A percentile compares a stretch with the other conserved stretches of the same genome.
Conservation (phyloP, 2,888 invertebrate species). For the Oxycera nigricornis region DNA sequence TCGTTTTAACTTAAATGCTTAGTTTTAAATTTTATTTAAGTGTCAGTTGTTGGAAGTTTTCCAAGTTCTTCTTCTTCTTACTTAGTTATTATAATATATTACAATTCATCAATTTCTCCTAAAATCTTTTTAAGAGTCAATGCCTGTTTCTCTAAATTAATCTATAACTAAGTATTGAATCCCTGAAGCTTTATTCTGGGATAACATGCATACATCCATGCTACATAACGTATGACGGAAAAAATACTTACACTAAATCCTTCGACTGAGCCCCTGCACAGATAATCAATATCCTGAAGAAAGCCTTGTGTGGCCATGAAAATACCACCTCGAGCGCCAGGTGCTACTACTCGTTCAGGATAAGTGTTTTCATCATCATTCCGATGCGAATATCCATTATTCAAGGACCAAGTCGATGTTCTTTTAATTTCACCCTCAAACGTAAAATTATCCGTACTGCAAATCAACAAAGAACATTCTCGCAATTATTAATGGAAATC, state of each 20-base stretch:
- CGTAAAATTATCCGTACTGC: neutral
- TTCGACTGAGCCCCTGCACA: slow-evolving; percentile 63
- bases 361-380: slow-evolving; percentile 45
- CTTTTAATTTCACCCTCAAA: slow-evolving; percentile 12
- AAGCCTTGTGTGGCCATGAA: slow-evolving; percentile 62
- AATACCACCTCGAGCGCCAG: slow-evolving; percentile 60
- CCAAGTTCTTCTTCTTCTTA: no score
- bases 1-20: no score
- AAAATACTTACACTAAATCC: slow-evolving; percentile 61
- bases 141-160: no score
- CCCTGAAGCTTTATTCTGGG: no score
- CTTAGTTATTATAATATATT: no score
- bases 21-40: no score
- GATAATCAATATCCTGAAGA: slow-evolving; percentile 62
- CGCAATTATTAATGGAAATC: neutral
- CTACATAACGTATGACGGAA: neutral
- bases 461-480: slow-evolving; percentile 37
- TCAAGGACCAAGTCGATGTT: slow-evolving; percentile 50
- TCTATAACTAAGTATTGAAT: no score
- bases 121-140: no score
- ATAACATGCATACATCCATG: neutral
- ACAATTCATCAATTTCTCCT: no score
- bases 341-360: slow-evolving; percentile 49
- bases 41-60: no score
- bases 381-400: slow-evolving; percentile 50